These are phyloP conservation scores for Casuarius casuarius DNA, from an alignment of 2,113 vertebrate species.

Conservation along the genomic window DNA sequence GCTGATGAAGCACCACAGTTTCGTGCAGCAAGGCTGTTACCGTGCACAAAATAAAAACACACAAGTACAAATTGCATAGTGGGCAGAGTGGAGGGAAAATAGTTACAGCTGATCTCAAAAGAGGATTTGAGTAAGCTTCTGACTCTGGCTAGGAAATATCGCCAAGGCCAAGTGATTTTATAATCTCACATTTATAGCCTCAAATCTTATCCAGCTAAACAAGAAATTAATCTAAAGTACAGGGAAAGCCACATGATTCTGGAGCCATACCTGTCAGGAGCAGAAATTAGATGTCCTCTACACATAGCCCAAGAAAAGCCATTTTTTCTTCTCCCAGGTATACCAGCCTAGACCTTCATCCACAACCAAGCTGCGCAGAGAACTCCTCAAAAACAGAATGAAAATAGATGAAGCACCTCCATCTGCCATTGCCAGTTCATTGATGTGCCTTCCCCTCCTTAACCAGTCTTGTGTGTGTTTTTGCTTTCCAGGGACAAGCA, in stretches of 20 bases:
- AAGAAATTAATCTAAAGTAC: background rate
- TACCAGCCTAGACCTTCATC: accelerated
- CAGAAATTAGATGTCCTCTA: background rate
- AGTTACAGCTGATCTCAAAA: background rate
- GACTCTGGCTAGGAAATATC: background rate
- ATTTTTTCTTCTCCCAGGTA: accelerated
- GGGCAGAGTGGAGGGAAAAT: background rate
- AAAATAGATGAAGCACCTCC: background rate
- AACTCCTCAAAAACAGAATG: background rate
- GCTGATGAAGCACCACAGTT: background rate
- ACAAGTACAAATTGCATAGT: background rate
- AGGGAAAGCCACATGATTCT: background rate
- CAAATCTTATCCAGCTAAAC: background rate
- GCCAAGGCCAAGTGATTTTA: background rate
- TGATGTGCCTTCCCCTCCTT: accelerated
- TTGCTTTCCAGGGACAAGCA: too few species aligned
- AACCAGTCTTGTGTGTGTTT: too few species aligned
- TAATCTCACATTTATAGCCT: background rate
- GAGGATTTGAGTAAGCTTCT: slow-evolving; percentile 30
- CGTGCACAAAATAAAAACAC: accelerated
- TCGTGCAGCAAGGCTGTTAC: background rate
- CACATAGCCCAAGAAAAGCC: background rate
- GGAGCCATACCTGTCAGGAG: background rate
- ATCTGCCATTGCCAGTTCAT: background rate
- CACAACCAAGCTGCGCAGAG: background rate